These are phyloP conservation scores for Aphelocoma californica DNA, from an alignment of 2,797 vertebrate genomes.

Conservation along the genomic window DNA sequence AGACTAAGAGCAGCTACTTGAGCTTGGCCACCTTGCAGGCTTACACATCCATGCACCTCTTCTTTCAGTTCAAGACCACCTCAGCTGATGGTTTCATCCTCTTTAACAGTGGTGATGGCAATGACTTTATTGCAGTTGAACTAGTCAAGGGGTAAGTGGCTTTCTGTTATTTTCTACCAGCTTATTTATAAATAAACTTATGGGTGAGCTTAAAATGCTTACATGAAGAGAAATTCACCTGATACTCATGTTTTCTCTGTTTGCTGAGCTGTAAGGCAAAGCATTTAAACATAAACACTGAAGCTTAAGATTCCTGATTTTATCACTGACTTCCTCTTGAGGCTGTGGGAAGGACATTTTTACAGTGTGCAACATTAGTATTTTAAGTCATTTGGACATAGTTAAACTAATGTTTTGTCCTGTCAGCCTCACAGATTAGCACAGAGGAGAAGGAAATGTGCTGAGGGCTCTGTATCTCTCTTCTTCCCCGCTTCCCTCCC, in stretches of 20 bases:
- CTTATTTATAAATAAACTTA: neutral
- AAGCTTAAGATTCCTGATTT: neutral
- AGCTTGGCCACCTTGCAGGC: constrained; percentile 96
- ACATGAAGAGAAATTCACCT: neutral
- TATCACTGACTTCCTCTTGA: neutral
- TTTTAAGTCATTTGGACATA: neutral
- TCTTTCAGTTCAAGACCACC: constrained; percentile 99
- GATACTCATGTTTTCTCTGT: neutral
- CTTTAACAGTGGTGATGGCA: constrained; percentile 97
- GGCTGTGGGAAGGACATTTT: neutral
- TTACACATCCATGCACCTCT: constrained; percentile 98
- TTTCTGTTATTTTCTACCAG: neutral
- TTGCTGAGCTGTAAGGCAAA: neutral
- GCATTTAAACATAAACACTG: neutral
- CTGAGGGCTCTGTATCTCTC: neutral
- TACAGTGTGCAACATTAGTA: neutral
- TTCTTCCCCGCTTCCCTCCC: neutral
- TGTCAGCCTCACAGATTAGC: neutral
- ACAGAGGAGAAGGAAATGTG: neutral
- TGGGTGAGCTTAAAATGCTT: neutral
- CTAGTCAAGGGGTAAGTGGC: constrained; percentile 93
- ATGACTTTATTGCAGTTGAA: constrained; percentile 96
- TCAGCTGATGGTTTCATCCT: constrained; percentile 95
- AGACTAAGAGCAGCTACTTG: constrained; percentile 96
- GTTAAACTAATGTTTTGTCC: neutral